Base-by-base conservation (phyloP, 2,113 vertebrate species). In the Chamaetylas fuelleborni region DNA sequence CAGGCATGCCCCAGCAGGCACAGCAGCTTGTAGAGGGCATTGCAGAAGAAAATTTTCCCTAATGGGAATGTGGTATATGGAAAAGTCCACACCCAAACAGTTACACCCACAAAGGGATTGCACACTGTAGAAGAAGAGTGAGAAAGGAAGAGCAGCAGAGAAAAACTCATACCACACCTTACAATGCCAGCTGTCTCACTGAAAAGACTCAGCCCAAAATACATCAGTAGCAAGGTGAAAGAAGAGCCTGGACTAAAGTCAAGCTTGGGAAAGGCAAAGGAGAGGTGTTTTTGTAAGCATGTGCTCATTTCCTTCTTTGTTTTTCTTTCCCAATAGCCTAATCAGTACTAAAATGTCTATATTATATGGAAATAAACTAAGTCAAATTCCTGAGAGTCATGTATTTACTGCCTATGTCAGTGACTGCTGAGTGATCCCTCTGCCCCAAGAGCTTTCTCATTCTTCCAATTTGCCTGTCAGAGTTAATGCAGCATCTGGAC, bases 71-170 rank as follows among this genome's bases (percentile, higher is more conserved):
- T 23, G 11, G 3, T 5, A 53, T 17, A 22, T 26, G n/a, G 8
- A 33, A 2, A 1, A 43, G 45, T 8, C 19, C 56, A 25, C 26
- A n/a, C 3, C 14, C 36, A 38, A 48, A 24, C 19, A 36, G 14
- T 22, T 53, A 28, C 6, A 48, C 7, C 7, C 25, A 65, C 0
- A 0, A 31, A 88, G 4, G 10, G 7, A 61, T 3, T 93, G 1
- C 14, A 48, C 4, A 9, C 22, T 71, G 7, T 36, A 62, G 45
- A 34, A 61, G 65, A 42, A 74, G 54, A 80, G 8, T 13, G 7
- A 66, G 61, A 58, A 14, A n/a, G 19, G 40, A 73, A 11, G 8
- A 79, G 19, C 11, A 62, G 24, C 19, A 53, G 38, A 70, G 36
- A 40, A 19, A 92, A 90, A 45, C 0, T 2, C 5, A 51, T 48